Evolutionary conservation across 1,140 invertebrate species (phyloP).

Genomic region (Scaptodrosophila lebanonensis): DNA sequence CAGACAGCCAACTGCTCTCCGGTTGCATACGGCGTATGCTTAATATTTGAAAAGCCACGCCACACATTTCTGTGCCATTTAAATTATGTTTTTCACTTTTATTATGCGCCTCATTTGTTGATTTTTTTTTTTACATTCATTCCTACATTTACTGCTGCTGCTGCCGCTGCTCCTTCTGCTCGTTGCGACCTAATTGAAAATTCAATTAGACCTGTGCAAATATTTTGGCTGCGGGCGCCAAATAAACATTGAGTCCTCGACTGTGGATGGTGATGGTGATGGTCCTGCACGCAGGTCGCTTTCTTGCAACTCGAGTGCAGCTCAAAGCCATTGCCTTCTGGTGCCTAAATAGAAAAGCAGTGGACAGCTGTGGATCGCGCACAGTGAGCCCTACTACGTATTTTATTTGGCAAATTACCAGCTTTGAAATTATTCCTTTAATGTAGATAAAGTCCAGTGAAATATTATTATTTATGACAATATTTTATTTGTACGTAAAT

Average conservation of each 20-base stretch:
- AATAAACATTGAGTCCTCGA: constrained; percentile 57
- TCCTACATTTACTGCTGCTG: not conserved
- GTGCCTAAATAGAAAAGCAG: no score
- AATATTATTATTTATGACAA: no score
- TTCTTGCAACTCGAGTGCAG: no score
- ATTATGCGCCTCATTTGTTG: constrained; percentile 51
- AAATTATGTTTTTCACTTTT: constrained; percentile 46
- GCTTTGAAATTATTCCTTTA: no score
- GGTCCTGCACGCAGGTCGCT: no score
- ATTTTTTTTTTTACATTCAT: constrained; percentile 4
- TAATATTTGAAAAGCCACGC: constrained; percentile 50
- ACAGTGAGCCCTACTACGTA: no score
- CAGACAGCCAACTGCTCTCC: not conserved
- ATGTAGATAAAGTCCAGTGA: no score
- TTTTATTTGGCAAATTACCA: no score
- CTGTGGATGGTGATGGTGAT: no score
- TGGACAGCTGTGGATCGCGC: no score
- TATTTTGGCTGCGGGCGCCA: constrained; percentile 45
- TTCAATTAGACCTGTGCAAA: constrained; percentile 75
- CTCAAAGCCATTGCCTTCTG: no score
- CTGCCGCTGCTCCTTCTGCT: constrained; percentile 39
- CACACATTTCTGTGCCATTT: not conserved
- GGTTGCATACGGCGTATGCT: constrained; percentile 68
- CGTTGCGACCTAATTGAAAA: constrained; percentile 74
- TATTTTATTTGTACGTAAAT: no score